Base-by-base conservation (phyloP, 2,888 invertebrate species). In the Hypomecis atomaria region DNA sequence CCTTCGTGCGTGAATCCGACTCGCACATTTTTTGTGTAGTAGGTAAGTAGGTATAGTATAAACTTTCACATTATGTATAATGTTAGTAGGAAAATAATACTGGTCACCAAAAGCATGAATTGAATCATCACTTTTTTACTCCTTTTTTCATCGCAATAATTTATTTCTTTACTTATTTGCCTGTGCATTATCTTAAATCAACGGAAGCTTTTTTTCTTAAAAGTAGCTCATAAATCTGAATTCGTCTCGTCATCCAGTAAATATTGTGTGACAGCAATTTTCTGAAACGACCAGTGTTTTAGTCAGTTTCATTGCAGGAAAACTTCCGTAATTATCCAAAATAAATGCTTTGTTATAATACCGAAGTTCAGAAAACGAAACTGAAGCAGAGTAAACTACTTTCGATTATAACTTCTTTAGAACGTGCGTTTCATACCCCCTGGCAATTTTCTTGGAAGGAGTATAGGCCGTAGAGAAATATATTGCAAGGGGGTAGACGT, bases 191-290 rank as follows among this genome's bases (percentile, higher is more conserved):
- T 23, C 23, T 23, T 23, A 23, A 23, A 23, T 23, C 23, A 23
- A 23, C 23, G 23, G 23, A 23, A 23, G 23, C 23, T 23, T 23
- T 23, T n/a, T 23, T 23, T 23, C 23, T 23, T 23, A 23, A 23
- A 23, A 23, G 23, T 23, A 23, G 23, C 23, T 2, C 23, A 23
- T 13, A 13, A n/a, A 5, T 38, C 23, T n/a, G 7, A n/a, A 53
- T 33, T 43, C 38, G 62, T 57, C 23, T 36, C 50, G 54, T 63
- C 62, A 62, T 57, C 53, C 42, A 45, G 49, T 69, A 64, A 66
- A 64, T 54, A 56, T 64, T 55, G 52, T 48, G 55, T 59, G 69
- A 49, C 66, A 66, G 69, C 64, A 62, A 59, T 64, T 64, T 66
- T 37, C 63, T 63, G 61, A 59, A 64, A 59, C 61, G 56, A 59